These are phyloP conservation scores for Xerus rutilus DNA, from an alignment of 2,797 vertebrate genomes.

Conservation along the genomic window DNA sequence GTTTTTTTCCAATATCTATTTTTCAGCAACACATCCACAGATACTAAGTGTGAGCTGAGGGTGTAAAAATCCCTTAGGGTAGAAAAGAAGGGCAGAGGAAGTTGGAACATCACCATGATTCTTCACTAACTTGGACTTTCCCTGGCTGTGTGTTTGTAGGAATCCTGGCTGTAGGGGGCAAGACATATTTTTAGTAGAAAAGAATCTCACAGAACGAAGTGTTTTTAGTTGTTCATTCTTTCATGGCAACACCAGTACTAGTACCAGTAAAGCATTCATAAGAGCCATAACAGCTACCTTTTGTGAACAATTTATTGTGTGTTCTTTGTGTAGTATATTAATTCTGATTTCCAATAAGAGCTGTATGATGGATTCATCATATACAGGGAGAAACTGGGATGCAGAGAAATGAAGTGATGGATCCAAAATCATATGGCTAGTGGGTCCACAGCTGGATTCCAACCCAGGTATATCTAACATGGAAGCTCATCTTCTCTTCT, in stretches of 20 bases:
- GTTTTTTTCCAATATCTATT: neutral
- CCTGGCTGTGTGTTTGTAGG: rapidly evolving
- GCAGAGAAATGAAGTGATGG: neutral
- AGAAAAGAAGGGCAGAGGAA: neutral
- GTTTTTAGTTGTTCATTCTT: no score
- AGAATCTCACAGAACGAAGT: neutral
- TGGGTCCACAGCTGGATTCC: neutral
- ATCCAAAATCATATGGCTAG: neutral
- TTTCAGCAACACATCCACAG: neutral
- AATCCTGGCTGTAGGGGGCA: neutral
- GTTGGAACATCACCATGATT: neutral
- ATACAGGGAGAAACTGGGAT: neutral
- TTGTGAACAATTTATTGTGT: neutral
- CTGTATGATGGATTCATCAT: rapidly evolving
- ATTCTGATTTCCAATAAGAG: neutral
- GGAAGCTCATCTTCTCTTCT: neutral
- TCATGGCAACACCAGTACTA: neutral
- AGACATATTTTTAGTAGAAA: neutral
- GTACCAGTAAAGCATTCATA: neutral
- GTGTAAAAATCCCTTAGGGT: neutral
- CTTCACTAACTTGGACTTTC: neutral
- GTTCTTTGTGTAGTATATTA: neutral
- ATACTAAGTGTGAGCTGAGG: neutral
- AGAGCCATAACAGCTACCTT: neutral
- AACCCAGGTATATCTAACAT: neutral